phyloP scores from a whole-genome alignment of 1,140 invertebrate genomes.

The Brachionus rotundiformis region DNA sequence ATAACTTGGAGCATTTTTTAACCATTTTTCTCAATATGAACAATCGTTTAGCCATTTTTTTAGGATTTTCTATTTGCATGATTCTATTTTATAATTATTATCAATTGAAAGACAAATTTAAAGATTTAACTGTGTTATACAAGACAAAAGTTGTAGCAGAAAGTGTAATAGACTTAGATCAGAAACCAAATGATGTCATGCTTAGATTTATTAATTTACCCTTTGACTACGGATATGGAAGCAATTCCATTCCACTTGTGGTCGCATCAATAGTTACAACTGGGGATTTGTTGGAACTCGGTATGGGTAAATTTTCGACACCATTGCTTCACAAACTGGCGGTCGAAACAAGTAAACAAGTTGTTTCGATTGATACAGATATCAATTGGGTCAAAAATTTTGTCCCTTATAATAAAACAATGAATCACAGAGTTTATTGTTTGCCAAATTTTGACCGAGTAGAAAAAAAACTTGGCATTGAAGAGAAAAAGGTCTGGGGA shows the following conservation, averaged over 20 bases:
- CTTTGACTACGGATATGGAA: slow-evolving; percentile 25
- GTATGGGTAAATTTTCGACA: slow-evolving; percentile 26
- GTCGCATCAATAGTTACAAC: background rate
- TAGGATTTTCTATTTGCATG: background rate
- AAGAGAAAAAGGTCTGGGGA: slow-evolving; percentile 1
- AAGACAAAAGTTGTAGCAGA: too few species aligned
- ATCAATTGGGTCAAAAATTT: slow-evolving; percentile 29
- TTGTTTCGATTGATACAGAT: slow-evolving; percentile 34
- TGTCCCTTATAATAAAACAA: slow-evolving; percentile 14
- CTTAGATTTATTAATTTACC: slow-evolving; percentile 12
- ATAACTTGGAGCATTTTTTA: too few species aligned
- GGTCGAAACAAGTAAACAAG: background rate
- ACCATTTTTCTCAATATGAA: background rate
- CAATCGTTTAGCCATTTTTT: background rate
- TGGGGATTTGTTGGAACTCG: slow-evolving; percentile 30
- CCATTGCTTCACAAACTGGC: slow-evolving; percentile 15
- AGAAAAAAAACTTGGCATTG: background rate
- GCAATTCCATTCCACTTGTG: slow-evolving; percentile 14
- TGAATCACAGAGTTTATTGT: background rate
- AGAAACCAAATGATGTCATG: background rate
- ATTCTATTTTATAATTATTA: background rate
- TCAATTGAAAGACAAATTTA: too few species aligned
- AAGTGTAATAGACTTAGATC: background rate
- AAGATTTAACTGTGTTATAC: too few species aligned
- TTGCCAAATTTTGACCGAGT: background rate